These are phyloP conservation scores for Esox niger DNA, from an alignment of 2,113 vertebrate species.

Conservation along the genomic window DNA sequence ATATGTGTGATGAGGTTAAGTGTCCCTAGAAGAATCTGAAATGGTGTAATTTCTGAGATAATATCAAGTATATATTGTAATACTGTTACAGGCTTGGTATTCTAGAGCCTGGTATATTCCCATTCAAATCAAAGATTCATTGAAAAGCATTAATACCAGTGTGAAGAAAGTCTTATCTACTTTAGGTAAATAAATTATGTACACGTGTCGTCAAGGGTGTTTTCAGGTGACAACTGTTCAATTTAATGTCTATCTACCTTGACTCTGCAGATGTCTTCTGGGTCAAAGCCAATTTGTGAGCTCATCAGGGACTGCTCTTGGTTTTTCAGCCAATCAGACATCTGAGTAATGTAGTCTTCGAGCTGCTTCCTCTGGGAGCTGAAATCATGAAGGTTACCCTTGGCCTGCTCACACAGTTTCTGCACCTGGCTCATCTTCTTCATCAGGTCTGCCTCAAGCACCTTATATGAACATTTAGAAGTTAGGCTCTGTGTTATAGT, in stretches of 20 bases:
- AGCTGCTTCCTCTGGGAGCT: conserved; percentile 79
- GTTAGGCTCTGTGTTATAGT: not conserved
- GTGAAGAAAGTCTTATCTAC: too few relatives aligned
- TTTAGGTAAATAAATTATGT: too few relatives aligned
- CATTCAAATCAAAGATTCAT: too few relatives aligned
- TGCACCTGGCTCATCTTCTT: conserved; percentile 83
- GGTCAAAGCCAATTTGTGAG: conserved; percentile 69
- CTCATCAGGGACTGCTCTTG: conserved; percentile 78
- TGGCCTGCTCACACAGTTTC: conserved; percentile 80
- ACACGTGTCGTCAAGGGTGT: not conserved
- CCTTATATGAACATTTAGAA: conserved; percentile 65
- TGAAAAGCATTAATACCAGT: too few relatives aligned
- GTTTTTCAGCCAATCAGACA: conserved; percentile 78
- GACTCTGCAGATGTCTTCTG: conserved; percentile 84
- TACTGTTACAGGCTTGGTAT: too few relatives aligned
- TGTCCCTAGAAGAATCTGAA: too few relatives aligned
- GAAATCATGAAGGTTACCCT: conserved; percentile 83
- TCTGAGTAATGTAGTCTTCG: conserved; percentile 79
- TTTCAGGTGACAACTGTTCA: not conserved
- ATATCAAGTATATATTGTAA: too few relatives aligned
- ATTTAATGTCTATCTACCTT: conserved; percentile 72
- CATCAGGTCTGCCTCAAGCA: conserved; percentile 83
- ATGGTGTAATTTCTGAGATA: too few relatives aligned
- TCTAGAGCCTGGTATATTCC: too few relatives aligned
- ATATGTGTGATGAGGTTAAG: too few relatives aligned